phyloP scores from a whole-genome alignment of 1,140 invertebrate species.

The Acyrthosiphon pisum region DNA sequence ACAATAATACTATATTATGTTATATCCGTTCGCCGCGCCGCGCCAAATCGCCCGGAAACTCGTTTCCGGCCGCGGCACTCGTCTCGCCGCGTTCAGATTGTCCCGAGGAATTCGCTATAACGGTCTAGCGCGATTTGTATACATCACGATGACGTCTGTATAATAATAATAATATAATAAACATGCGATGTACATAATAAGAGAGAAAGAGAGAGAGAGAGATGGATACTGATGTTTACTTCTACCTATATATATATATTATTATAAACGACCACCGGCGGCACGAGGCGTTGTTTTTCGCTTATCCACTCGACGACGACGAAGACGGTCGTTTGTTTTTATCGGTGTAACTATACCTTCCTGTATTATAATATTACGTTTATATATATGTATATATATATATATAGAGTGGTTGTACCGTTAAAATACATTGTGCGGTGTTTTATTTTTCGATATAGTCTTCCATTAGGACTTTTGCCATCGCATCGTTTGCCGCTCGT shows the following conservation, averaged over 20 bases:
- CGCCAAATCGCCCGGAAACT: background rate
- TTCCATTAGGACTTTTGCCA: background rate
- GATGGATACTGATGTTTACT: background rate
- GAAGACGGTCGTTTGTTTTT: background rate
- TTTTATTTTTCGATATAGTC: background rate
- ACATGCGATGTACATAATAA: background rate
- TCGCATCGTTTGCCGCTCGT: background rate
- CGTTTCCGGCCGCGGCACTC: background rate
- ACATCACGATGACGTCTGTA: background rate
- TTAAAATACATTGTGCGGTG: background rate
- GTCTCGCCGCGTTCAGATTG: background rate
- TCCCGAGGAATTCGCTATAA: background rate
- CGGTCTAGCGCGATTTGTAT: background rate
- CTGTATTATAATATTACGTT: background rate
- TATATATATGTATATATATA: background rate
- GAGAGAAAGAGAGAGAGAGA: background rate
- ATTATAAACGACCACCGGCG: background rate
- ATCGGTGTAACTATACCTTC: background rate
- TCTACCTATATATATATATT: background rate
- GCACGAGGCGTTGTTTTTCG: background rate
- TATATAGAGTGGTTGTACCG: background rate
- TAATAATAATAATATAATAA: background rate
- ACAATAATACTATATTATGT: background rate
- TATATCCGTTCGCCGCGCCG: background rate
- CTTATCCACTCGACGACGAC: constrained; percentile 2